Base-by-base conservation (phyloP, 2,797 vertebrate species). In the Cichlasoma orientale region DNA sequence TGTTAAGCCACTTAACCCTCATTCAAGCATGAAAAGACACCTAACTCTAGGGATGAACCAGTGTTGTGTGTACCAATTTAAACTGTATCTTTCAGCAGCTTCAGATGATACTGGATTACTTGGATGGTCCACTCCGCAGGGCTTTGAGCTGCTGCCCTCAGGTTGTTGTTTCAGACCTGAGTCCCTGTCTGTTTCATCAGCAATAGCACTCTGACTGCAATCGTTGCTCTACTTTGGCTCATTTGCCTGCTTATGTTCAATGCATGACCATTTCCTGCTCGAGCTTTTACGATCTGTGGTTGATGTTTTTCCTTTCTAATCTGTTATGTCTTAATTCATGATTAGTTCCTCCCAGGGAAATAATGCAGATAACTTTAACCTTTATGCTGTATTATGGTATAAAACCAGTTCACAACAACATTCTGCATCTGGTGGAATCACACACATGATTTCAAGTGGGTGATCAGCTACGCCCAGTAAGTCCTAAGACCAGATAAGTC, bases 1-100 rank as follows among this genome's bases (percentile, higher is more conserved):
- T 41, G 38, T 41, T 41, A 23, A 61, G n/a, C 36, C 16, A 41
- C 13, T 38, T 61, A 61, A 41, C 21, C 7, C 36, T 41, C 21
- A 4, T 23, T 10, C 38, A 41, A 41, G 58, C 7, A 5, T 10
- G 9, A 23, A 61, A 41, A 36, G 33, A 10, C 33, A 36, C 33
- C 33, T 4, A 13, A 1, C 36, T 61, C 58, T 1, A 10, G 31
- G 36, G 59, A 63, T 41, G 59, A 41, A 41, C 33, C 36, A 0
- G 13, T 16, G 58, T 61, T 61, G 33, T 36, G 56, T n/a, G 56
- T 6, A 12, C 36, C 36, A 12, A 38, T 41, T 41, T 44, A 14
- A 44, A 44, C 14, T 14, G 41, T 44, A 44, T 14, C 41, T 36
- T 36, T 36, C 36, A 11, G 11, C 36, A 11, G 58, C 21, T 27